Conservation (phyloP, 2,113 vertebrate genomes). For the Onychostoma macrolepis region DNA sequence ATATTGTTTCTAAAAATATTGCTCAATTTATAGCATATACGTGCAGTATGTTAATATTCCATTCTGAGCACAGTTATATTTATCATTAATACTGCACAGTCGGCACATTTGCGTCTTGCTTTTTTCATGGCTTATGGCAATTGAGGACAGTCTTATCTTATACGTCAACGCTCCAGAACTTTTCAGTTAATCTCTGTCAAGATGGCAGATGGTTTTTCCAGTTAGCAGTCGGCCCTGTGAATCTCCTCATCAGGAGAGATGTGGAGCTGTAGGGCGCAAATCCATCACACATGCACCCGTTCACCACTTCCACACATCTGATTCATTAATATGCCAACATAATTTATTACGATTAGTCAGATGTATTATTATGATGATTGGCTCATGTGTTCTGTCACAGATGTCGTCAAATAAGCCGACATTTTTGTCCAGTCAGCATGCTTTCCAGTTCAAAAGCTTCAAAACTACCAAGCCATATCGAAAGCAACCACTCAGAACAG, state of each 20-base stretch:
- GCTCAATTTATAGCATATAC: not conserved
- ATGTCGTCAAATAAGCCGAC: not conserved
- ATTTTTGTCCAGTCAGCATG: not conserved
- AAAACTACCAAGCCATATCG: not conserved
- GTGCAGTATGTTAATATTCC: not conserved
- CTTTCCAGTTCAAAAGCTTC: not conserved
- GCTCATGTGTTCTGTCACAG: not conserved
- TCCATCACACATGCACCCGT: slow-evolving; percentile 8
- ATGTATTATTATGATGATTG: not conserved
- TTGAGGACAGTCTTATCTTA: not conserved
- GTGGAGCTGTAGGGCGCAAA: not conserved
- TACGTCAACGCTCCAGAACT: not conserved
- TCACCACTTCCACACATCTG: not conserved
- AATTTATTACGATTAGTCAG: not conserved
- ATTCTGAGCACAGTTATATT: not conserved
- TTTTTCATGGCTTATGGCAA: not conserved
- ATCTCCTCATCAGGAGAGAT: slow-evolving; percentile 5
- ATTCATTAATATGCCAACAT: not conserved
- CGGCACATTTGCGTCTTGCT: not conserved
- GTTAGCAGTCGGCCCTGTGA: slow-evolving; percentile 8
- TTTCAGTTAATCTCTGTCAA: slow-evolving; percentile 31
- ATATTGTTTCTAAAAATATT: not conserved
- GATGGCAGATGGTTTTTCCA: slow-evolving; percentile 28
- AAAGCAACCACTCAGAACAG: not conserved
- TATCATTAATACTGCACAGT: not conserved